phyloP scores from a whole-genome alignment of 2,888 invertebrate species.

The Chymomyza caudatula region DNA sequence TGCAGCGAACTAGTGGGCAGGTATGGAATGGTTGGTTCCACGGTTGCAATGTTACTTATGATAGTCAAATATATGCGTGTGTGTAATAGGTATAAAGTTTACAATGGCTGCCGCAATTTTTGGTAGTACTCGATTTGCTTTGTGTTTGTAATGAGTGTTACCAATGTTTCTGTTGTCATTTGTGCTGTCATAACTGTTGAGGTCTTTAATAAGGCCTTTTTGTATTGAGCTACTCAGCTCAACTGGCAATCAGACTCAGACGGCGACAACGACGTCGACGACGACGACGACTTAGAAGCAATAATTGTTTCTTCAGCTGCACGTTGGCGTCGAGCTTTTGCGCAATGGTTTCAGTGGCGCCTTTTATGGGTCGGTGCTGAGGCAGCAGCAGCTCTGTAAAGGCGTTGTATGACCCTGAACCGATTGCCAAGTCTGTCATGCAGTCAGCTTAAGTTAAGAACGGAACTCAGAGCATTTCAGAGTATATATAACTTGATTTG shows the following conservation, averaged over 20 bases:
- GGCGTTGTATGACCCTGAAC: slow-evolving; percentile 58
- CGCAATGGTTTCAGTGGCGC: slow-evolving; percentile 33
- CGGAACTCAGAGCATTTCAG: slow-evolving; percentile 11
- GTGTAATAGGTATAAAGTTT: background rate
- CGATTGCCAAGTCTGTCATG: slow-evolving; percentile 1
- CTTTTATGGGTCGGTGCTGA: slow-evolving; percentile 47
- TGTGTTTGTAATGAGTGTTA: background rate
- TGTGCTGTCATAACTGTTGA: background rate
- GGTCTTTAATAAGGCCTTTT: slow-evolving; percentile 9
- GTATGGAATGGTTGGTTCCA: too few species aligned
- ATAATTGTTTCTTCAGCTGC: slow-evolving; percentile 16
- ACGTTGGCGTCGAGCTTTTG: slow-evolving; percentile 42
- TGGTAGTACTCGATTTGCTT: slow-evolving; percentile 14
- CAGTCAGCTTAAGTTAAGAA: slow-evolving; percentile 25
- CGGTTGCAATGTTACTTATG: too few species aligned
- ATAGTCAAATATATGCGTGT: too few species aligned
- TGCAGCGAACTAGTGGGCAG: too few species aligned
- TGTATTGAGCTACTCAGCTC: background rate
- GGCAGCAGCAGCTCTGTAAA: slow-evolving; percentile 30
- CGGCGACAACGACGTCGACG: slow-evolving; percentile 30
- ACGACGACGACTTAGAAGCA: slow-evolving; percentile 15
- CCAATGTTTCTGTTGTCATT: background rate
- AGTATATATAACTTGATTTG: too few species aligned
- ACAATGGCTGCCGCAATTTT: background rate
- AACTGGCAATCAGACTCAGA: background rate